Conservation (phyloP, 1,140 invertebrate genomes). For the Drosophila arizonae region DNA sequence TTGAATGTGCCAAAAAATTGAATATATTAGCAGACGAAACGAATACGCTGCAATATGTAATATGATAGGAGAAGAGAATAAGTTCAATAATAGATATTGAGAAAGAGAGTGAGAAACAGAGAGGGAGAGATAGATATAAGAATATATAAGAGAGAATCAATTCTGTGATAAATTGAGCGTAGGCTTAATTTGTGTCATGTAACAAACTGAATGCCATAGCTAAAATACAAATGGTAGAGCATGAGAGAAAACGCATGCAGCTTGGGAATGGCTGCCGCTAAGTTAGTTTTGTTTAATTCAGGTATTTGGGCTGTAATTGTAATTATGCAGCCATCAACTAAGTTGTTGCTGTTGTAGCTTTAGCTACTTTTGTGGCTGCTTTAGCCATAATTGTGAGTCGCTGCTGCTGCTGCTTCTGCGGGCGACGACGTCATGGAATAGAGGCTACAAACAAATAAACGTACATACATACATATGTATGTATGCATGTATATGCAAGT, state of each 20-base stretch:
- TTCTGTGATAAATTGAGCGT: too few relatives aligned
- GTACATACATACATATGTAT: background rate
- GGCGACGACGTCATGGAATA: slow-evolving; percentile 36
- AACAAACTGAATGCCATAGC: background rate
- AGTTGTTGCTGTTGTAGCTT: slow-evolving; percentile 41
- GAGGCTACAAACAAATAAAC: slow-evolving; percentile 22
- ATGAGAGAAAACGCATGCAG: slow-evolving; percentile 12
- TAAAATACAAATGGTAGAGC: background rate
- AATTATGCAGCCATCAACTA: slow-evolving; percentile 68
- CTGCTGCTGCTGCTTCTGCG: slow-evolving; percentile 41
- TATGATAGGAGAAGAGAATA: background rate
- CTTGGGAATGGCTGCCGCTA: slow-evolving; percentile 30
- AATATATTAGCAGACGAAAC: background rate
- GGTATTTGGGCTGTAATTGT: slow-evolving; percentile 66
- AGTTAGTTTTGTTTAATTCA: slow-evolving; percentile 48
- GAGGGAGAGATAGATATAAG: too few relatives aligned
- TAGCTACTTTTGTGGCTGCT: slow-evolving; percentile 19
- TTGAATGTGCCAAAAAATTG: background rate
- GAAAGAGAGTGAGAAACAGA: background rate
- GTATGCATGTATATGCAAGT: background rate
- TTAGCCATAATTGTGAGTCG: slow-evolving; percentile 68
- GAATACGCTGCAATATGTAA: slow-evolving; percentile 1
- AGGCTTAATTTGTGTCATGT: background rate
- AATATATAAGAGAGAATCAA: too few relatives aligned
- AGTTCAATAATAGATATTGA: background rate